phyloP scores from a whole-genome alignment of 2,888 invertebrate species.

The Tribolium freemani region DNA sequence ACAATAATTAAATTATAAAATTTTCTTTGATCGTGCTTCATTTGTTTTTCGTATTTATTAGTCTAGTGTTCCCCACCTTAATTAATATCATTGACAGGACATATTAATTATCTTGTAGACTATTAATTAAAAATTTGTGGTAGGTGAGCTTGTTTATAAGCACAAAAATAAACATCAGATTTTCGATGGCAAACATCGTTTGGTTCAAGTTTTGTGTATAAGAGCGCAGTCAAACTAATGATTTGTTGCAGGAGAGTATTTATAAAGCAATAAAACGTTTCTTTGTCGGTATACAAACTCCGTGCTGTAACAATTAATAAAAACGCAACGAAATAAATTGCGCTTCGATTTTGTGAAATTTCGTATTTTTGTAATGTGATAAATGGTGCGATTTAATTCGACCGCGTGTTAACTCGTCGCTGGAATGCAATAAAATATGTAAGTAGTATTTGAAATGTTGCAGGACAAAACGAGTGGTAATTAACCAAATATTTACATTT shows the following conservation, averaged over 20 bases:
- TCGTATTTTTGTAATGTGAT: conserved; percentile 13
- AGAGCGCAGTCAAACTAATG: too few species aligned
- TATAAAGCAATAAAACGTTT: too few species aligned
- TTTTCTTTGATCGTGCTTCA: background rate
- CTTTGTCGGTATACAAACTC: too few species aligned
- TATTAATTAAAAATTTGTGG: background rate
- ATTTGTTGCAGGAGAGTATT: too few species aligned
- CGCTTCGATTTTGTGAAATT: too few species aligned
- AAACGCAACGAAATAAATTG: too few species aligned
- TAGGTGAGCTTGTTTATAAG: background rate
- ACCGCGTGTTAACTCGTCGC: conserved; percentile 27
- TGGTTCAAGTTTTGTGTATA: too few species aligned
- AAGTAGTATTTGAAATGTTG: conserved; percentile 36
- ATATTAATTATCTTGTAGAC: background rate
- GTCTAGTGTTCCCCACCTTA: background rate
- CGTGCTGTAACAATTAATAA: too few species aligned
- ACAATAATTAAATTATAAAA: background rate
- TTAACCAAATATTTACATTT: conserved; percentile 44
- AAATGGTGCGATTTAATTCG: conserved; percentile 28
- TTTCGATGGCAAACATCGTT: too few species aligned
- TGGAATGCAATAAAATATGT: conserved; percentile 40
- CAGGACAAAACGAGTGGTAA: too few species aligned
- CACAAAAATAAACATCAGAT: background rate
- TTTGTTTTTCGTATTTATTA: background rate
- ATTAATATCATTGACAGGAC: background rate